Evolutionary conservation across 1,140 invertebrate species (phyloP).

Genomic region (Platorchestia sp.): DNA sequence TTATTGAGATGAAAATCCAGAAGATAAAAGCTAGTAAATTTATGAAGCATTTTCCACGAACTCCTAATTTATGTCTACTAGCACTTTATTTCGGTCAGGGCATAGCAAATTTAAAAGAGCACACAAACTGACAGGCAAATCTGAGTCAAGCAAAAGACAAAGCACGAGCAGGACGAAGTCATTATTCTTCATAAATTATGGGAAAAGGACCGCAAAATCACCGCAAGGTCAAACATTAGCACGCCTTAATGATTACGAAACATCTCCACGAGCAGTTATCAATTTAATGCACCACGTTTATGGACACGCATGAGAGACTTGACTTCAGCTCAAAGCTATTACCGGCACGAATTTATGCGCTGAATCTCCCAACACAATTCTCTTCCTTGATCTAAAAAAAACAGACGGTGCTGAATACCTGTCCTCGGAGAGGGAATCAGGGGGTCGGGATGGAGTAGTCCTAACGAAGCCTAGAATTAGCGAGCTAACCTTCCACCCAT

Average conservation of each 20-base stretch:
- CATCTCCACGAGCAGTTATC: neutral
- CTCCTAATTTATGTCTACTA: neutral
- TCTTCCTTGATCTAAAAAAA: neutral
- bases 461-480: neutral
- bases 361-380: neutral
- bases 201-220: neutral
- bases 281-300: neutral
- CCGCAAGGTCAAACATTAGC: too few species aligned
- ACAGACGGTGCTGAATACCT: neutral
- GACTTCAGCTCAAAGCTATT: neutral
- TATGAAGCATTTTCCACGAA: neutral
- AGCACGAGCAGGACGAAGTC: neutral
- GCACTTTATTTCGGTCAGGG: neutral
- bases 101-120: neutral
- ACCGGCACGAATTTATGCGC: neutral
- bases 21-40: neutral
- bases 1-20: neutral
- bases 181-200: neutral
- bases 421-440: neutral
- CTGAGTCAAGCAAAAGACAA: neutral
- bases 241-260: neutral
- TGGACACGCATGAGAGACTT: neutral
- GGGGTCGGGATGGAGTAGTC: neutral
- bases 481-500: conserved; percentile 42
- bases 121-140: neutral